phyloP scores from a whole-genome alignment of 2,113 vertebrate species.

The Nerophis lumbriciformis region DNA sequence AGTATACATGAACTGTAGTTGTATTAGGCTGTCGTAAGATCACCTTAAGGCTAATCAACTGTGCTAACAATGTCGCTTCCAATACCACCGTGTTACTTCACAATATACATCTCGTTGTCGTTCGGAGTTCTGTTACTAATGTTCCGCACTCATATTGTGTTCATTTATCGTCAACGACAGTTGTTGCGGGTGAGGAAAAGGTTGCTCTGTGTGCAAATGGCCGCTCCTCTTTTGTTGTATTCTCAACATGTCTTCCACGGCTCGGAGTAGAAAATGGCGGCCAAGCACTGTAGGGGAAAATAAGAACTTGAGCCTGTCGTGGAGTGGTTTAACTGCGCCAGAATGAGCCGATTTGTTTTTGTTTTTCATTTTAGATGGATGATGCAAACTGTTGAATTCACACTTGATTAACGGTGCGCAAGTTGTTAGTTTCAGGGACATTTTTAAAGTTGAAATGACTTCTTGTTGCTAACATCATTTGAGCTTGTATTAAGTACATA shows the following conservation, averaged over 20 bases:
- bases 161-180: slow-evolving; percentile 4
- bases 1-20: not conserved
- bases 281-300: slow-evolving; percentile 74
- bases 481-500: too few relatives aligned
- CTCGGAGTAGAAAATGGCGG: slow-evolving; percentile 95
- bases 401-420: too few relatives aligned
- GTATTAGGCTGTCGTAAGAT: too few relatives aligned
- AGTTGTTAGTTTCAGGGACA: not conserved
- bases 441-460: not conserved
- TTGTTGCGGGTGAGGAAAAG: slow-evolving; percentile 1
- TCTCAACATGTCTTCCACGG: slow-evolving; percentile 93
- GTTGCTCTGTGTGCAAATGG: slow-evolving; percentile 79
- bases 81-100: not conserved
- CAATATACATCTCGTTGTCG: too few relatives aligned
- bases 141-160: not conserved
- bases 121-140: not conserved
- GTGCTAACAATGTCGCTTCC: not conserved
- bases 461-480: too few relatives aligned
- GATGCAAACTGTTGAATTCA: not conserved
- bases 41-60: not conserved
- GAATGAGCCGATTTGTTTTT: not conserved
- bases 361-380: not conserved
- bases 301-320: slow-evolving; percentile 56
- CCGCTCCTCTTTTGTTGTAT: slow-evolving; percentile 93
- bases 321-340: slow-evolving; percentile 47